Conservation (phyloP, 2,113 vertebrate species). For the rabbit (Oryctolagus cuniculus) region DNA sequence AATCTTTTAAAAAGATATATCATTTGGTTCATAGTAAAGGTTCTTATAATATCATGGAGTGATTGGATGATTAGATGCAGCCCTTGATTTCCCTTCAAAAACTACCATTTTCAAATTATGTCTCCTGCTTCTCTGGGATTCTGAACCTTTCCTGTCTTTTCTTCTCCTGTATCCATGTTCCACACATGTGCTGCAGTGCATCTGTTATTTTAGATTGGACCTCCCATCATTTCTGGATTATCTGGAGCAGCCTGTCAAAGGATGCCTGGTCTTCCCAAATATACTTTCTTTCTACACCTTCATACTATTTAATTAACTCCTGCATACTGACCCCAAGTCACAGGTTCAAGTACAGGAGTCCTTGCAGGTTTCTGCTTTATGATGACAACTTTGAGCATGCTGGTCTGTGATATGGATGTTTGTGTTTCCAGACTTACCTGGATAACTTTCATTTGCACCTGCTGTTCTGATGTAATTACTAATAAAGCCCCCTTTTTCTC, state of each 20-base stretch:
- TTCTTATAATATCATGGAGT: neutral
- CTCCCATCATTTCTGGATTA: neutral
- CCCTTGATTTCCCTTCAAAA: neutral
- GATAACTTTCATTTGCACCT: neutral
- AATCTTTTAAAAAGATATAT: too few relatives aligned
- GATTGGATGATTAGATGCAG: neutral
- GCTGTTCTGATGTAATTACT: constrained; percentile 11
- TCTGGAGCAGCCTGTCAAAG: neutral
- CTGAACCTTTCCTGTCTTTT: neutral
- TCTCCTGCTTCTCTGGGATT: neutral
- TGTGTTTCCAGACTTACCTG: neutral
- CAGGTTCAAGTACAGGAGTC: neutral
- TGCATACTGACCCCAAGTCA: neutral
- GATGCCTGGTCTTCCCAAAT: constrained; percentile 28
- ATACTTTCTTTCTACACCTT: constrained; percentile 14
- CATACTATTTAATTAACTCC: neutral
- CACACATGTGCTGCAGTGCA: neutral
- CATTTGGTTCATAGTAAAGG: neutral
- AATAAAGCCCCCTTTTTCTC: neutral
- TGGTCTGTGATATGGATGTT: neutral
- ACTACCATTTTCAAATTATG: neutral
- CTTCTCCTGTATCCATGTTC: neutral
- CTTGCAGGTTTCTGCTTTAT: neutral
- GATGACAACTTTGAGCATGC: neutral
- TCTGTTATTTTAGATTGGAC: constrained; percentile 32